Evolutionary conservation across 2,113 vertebrate genomes (phyloP).

Genomic region (Triplophysa rosa): DNA sequence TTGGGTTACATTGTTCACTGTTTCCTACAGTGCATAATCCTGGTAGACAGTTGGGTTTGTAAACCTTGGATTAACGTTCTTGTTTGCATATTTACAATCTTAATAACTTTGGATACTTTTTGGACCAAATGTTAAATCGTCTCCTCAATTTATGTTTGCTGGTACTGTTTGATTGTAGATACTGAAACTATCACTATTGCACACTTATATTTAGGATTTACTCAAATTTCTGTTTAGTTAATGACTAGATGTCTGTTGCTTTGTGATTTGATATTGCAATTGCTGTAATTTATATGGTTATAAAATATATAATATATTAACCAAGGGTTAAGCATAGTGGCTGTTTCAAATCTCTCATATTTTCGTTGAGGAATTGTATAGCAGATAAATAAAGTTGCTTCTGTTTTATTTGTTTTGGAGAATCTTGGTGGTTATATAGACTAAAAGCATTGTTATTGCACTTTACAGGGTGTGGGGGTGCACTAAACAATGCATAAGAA

Average conservation of each 20-base stretch:
- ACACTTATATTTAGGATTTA: too few relatives aligned
- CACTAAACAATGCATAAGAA: background rate
- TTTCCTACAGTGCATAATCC: background rate
- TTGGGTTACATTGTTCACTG: background rate
- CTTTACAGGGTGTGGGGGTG: too few relatives aligned
- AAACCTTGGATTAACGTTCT: background rate
- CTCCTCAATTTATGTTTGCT: too few relatives aligned
- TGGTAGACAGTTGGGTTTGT: background rate
- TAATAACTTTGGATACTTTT: background rate
- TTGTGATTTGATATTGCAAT: background rate
- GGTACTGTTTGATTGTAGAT: too few relatives aligned
- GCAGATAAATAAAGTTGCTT: background rate
- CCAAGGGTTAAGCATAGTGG: slow-evolving; percentile 13
- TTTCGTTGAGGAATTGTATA: background rate
- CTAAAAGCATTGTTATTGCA: too few relatives aligned
- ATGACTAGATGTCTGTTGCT: background rate
- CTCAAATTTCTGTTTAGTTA: background rate
- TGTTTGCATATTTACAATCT: slow-evolving; percentile 4
- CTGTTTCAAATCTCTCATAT: background rate
- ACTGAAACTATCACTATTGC: too few relatives aligned
- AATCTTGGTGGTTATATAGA: background rate
- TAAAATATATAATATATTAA: too few relatives aligned
- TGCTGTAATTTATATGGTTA: too few relatives aligned
- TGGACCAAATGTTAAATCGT: background rate
- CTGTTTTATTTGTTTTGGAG: background rate